A percentile compares a stretch with the other conserved stretches of the same genome.
phyloP scores from a whole-genome alignment of 1,140 invertebrate species.

The Camponotus floridanus region DNA sequence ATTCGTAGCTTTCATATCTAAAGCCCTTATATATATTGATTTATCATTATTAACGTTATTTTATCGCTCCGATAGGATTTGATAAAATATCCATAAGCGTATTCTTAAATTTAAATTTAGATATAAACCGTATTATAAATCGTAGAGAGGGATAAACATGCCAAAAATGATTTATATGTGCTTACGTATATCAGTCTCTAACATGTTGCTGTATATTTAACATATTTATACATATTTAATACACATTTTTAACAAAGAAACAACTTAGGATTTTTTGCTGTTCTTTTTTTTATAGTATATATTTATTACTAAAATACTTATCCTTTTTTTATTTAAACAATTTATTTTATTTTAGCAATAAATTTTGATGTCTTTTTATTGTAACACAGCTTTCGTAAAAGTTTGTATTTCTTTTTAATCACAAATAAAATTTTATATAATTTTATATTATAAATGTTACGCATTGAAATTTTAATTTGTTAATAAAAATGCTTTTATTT shows the following conservation, averaged over 20 bases:
- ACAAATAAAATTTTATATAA: not conserved
- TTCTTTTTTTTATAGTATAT: not conserved
- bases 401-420: not conserved
- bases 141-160: not conserved
- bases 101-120: conserved; percentile 16
- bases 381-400: not conserved
- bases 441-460: conserved; percentile 4
- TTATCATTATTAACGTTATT: no score
- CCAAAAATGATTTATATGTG: not conserved
- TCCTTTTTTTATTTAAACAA: not conserved
- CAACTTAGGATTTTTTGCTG: not conserved
- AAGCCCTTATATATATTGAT: not conserved
- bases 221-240: not conserved
- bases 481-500: not conserved
- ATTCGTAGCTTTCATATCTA: conserved; percentile 8
- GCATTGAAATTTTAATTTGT: not conserved
- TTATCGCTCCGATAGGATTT: conserved; percentile 10
- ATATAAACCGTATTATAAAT: no score
- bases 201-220: not conserved
- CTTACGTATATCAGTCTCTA: not conserved
- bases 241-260: not conserved
- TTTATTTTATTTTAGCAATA: not conserved
- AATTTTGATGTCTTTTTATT: not conserved
- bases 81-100: not conserved
- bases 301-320: not conserved